Conservation (phyloP, 2,888 invertebrate genomes). For the Chymomyza procnemis region DNA sequence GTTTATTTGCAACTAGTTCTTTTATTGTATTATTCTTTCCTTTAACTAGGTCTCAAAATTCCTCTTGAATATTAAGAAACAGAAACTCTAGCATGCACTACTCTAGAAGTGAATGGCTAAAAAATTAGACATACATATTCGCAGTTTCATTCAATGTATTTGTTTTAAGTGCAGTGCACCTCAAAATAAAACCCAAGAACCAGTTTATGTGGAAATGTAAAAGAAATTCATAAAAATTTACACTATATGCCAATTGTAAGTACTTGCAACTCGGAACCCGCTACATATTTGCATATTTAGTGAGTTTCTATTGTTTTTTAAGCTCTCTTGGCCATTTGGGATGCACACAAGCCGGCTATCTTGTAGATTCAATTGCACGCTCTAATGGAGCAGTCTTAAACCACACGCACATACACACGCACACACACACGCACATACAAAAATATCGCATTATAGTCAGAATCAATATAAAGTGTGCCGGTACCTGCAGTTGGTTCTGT, state of each 20-base stretch:
- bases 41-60: too few relatives aligned
- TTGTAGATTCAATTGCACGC: background rate
- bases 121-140: too few relatives aligned
- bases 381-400: background rate
- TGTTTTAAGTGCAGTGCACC: too few relatives aligned
- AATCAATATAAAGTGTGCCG: background rate
- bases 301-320: slow-evolving; percentile 19
- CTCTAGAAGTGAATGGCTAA: too few relatives aligned
- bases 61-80: too few relatives aligned
- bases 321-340: background rate
- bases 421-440: background rate
- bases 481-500: background rate
- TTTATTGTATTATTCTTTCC: too few relatives aligned
- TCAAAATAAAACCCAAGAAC: background rate
- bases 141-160: too few relatives aligned
- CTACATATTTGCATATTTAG: background rate
- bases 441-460: background rate
- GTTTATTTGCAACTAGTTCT: too few relatives aligned
- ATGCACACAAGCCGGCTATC: background rate
- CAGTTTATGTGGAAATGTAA: background rate
- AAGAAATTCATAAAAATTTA: slow-evolving; percentile 19
- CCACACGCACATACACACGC: background rate
- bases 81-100: too few relatives aligned
- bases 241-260: slow-evolving; percentile 26
- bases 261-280: background rate